A percentile compares a stretch with the other conserved stretches of the same genome.
phyloP scores from a whole-genome alignment of 2,113 vertebrate species.

The Galemys pyrenaicus region DNA sequence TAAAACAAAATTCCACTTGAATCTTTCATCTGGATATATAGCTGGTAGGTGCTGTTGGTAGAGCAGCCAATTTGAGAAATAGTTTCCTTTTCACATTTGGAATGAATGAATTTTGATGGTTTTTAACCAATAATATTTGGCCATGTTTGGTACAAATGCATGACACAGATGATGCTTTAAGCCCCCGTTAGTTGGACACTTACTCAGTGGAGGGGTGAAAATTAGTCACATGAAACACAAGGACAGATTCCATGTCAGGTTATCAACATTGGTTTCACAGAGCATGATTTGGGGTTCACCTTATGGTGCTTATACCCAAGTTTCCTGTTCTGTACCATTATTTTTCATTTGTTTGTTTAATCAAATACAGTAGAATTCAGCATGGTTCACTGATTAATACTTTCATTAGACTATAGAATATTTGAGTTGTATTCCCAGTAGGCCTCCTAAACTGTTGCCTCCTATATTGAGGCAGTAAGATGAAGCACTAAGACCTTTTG shows the following conservation, averaged over 20 bases:
- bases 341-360: neutral
- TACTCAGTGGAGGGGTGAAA: constrained; percentile 17
- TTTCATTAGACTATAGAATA: neutral
- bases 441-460: neutral
- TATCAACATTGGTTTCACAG: neutral
- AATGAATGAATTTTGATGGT: constrained; percentile 53
- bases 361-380: neutral
- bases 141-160: neutral
- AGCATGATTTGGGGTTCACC: neutral
- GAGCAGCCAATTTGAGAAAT: constrained; percentile 40
- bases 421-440: neutral
- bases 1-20: constrained; percentile 57
- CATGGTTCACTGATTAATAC: neutral
- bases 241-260: neutral
- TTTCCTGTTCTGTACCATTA: neutral
- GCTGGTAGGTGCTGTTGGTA: constrained; percentile 51
- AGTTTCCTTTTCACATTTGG: constrained; percentile 55
- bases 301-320: neutral
- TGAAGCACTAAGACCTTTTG: neutral
- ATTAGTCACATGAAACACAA: neutral
- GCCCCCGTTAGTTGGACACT: neutral
- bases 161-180: constrained; percentile 10
- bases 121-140: constrained; percentile 43
- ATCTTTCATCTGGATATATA: constrained; percentile 68
- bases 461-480: neutral